Percentiles rank a stretch among this genome's conserved stretches.
These are phyloP conservation scores for Pedicia rivosa DNA, from an alignment of 2,888 invertebrate species.

Conservation along the genomic window DNA sequence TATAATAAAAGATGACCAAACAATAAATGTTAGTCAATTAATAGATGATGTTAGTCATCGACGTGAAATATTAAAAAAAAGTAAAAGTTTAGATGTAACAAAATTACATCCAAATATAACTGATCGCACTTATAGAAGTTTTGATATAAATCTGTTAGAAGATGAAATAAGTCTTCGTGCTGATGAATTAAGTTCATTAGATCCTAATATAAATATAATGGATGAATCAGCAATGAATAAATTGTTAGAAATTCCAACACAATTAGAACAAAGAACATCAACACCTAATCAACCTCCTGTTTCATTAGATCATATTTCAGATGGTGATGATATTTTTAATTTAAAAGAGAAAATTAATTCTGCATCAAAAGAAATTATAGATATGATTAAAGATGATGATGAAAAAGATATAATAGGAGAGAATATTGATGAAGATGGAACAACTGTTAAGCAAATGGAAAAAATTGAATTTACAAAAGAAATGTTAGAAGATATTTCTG, in stretches of 20 bases:
- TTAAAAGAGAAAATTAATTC: conserved; percentile 25
- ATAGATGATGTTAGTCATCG: too few relatives aligned
- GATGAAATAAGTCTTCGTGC: background rate
- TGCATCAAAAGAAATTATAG: background rate
- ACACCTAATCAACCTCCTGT: conserved; percentile 7
- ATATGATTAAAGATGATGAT: background rate
- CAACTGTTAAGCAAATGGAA: conserved; percentile 25
- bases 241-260: conserved; percentile 8
- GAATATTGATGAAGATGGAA: conserved; percentile 11
- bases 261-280: background rate
- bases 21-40: background rate
- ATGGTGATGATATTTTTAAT: conserved; percentile 22
- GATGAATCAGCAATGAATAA: conserved; percentile 18
- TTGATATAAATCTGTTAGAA: conserved; percentile 1
- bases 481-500: conserved; percentile 29
- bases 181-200: conserved; percentile 13
- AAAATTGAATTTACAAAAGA: conserved; percentile 27
- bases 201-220: conserved; percentile 16
- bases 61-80: background rate
- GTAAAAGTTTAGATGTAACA: conserved; percentile 1
- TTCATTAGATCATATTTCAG: conserved; percentile 8
- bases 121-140: conserved; percentile 7
- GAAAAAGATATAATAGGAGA: background rate
- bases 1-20: conserved; percentile 20
- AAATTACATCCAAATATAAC: conserved; percentile 3